These are phyloP conservation scores for Zenarchopterus dispar DNA, from an alignment of 2,797 vertebrate genomes.

Conservation along the genomic window DNA sequence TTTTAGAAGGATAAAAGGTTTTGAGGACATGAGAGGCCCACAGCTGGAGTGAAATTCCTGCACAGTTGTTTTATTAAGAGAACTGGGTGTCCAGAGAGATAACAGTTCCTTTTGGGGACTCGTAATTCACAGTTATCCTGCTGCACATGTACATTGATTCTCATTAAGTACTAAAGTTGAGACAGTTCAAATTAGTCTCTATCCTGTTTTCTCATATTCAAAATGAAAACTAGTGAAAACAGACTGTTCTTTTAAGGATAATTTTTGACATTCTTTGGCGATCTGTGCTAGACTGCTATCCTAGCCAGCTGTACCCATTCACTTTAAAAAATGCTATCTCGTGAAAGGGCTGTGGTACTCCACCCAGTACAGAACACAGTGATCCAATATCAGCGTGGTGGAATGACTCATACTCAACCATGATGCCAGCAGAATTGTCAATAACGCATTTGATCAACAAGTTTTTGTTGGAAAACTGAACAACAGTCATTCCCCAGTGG, in stretches of 20 bases:
- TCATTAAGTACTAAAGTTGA: not conserved
- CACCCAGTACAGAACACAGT: too few species aligned
- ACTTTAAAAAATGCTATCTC: too few species aligned
- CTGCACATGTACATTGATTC: slow-evolving; percentile 23
- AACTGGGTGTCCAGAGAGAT: slow-evolving; percentile 47
- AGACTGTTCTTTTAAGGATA: not conserved
- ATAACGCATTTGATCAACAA: too few species aligned
- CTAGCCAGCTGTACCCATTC: too few species aligned
- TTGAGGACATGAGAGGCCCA: slow-evolving; percentile 47
- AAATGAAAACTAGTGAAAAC: not conserved
- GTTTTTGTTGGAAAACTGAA: too few species aligned
- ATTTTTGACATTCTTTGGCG: not conserved
- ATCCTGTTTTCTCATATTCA: not conserved
- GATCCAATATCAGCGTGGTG: too few species aligned
- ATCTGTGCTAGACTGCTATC: too few species aligned
- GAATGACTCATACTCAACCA: too few species aligned
- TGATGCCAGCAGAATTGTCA: too few species aligned
- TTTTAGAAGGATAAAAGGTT: slow-evolving; percentile 57
- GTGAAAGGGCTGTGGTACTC: too few species aligned
- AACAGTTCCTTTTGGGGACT: slow-evolving; percentile 22
- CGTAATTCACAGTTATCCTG: slow-evolving; percentile 40
- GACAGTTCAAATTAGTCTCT: not conserved
- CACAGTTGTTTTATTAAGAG: slow-evolving; percentile 65
- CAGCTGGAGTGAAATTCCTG: slow-evolving; percentile 55
- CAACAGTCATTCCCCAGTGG: too few species aligned